Conservation (phyloP, 2,113 vertebrate genomes). For the Semnopithecus entellus region DNA sequence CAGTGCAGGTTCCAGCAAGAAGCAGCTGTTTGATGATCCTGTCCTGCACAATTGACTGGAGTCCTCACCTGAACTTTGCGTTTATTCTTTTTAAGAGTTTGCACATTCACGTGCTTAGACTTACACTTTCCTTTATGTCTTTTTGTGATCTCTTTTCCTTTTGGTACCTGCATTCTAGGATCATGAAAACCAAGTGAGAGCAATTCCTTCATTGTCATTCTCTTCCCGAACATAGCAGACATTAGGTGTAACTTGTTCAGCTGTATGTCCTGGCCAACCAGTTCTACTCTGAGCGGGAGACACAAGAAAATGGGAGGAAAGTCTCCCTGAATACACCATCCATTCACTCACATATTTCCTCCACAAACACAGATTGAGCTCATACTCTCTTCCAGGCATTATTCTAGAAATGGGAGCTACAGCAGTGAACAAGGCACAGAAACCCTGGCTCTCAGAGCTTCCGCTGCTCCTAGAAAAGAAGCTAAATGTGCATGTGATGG, state of each 20-base stretch:
- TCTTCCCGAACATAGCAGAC: constrained; percentile 76
- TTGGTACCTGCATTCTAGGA: constrained; percentile 73
- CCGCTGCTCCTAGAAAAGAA: background rate
- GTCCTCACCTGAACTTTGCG: rapidly evolving
- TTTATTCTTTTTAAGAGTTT: rapidly evolving
- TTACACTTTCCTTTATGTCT: constrained; percentile 67
- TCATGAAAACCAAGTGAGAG: constrained; percentile 71
- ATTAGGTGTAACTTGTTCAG: constrained; percentile 76
- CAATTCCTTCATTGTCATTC: constrained; percentile 75
- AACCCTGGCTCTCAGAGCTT: background rate
- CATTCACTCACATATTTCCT: background rate
- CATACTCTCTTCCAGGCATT: too few species aligned
- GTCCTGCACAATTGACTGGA: rapidly evolving
- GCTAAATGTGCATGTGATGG: background rate
- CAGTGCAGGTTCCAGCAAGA: background rate
- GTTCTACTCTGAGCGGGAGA: constrained; percentile 67
- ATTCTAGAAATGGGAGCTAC: rapidly evolving
- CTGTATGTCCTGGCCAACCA: constrained; percentile 71
- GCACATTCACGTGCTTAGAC: background rate
- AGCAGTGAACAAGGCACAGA: background rate
- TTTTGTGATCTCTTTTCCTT: constrained; percentile 71
- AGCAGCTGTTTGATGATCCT: background rate
- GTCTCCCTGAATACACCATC: background rate
- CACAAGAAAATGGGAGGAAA: constrained; percentile 73
- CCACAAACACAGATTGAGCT: background rate